Evolutionary conservation across 2,888 invertebrate species (phyloP).

Genomic region (Trilocha varians): DNA sequence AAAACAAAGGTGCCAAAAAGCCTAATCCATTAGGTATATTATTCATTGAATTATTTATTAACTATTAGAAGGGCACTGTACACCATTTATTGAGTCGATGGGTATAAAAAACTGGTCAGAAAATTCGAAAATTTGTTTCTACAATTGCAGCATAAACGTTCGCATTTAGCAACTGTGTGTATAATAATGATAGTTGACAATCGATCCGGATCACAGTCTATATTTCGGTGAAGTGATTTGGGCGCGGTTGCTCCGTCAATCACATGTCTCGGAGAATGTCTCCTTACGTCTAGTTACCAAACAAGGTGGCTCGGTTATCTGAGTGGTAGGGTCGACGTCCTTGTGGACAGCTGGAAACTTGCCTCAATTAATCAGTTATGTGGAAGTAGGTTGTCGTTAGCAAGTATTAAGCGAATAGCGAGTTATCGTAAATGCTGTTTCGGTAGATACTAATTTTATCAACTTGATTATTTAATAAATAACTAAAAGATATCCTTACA

Average conservation of each 20-base stretch:
- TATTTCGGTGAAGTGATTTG: conserved; percentile 26
- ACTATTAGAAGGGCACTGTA: too few relatives aligned
- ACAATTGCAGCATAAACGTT: too few relatives aligned
- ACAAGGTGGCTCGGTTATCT: conserved; percentile 26
- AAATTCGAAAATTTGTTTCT: too few relatives aligned
- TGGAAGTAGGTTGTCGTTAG: conserved; percentile 7
- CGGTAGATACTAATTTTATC: too few relatives aligned
- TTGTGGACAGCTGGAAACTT: conserved; percentile 26
- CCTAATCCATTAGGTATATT: too few relatives aligned
- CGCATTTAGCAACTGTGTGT: too few relatives aligned
- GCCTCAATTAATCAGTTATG: conserved; percentile 37
- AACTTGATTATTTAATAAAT: too few relatives aligned
- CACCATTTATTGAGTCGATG: too few relatives aligned
- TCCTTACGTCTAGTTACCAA: conserved; percentile 29
- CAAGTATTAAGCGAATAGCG: conserved; percentile 26
- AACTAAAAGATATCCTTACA: too few relatives aligned
- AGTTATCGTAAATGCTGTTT: conserved; percentile 16
- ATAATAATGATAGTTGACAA: not conserved
- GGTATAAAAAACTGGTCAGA: too few relatives aligned
- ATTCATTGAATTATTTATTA: too few relatives aligned
- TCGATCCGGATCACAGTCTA: conserved; percentile 2
- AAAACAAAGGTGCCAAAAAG: too few relatives aligned
- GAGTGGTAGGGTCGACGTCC: conserved; percentile 34
- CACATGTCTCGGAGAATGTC: conserved; percentile 31
- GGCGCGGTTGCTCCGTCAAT: conserved; percentile 25